A percentile compares a stretch with the other conserved stretches of the same genome.
These are phyloP conservation scores for Callopanchax toddi DNA, from an alignment of 2,113 vertebrate genomes.

Conservation along the genomic window DNA sequence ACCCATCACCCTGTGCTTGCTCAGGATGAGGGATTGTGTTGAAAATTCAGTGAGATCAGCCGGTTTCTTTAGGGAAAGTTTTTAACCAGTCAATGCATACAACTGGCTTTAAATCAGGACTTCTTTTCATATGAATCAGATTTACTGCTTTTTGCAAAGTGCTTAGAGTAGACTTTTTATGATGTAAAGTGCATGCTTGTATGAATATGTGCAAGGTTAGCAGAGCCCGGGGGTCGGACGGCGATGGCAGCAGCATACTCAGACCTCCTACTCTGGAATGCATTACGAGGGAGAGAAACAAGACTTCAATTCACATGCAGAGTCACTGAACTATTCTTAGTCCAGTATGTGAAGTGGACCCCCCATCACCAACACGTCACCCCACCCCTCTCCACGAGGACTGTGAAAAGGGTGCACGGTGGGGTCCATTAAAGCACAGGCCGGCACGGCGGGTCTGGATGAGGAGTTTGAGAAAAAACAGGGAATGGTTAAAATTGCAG, in stretches of 20 bases:
- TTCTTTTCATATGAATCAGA: too few species aligned
- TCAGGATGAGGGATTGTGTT: too few species aligned
- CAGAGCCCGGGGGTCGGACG: constrained; percentile 44
- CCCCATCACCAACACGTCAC: neutral
- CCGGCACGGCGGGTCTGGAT: constrained; percentile 18
- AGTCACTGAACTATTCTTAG: constrained; percentile 76
- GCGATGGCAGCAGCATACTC: constrained; percentile 71
- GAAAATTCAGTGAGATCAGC: too few species aligned
- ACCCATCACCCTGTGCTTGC: too few species aligned
- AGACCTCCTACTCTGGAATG: constrained; percentile 78
- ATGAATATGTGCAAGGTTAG: constrained; percentile 37
- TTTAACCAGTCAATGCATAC: too few species aligned
- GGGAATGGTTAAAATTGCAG: constrained; percentile 55
- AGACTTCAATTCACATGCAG: constrained; percentile 68
- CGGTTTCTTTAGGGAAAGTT: too few species aligned
- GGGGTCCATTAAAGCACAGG: constrained; percentile 36
- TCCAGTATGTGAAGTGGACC: constrained; percentile 70
- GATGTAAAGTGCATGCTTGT: constrained; percentile 12
- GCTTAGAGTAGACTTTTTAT: neutral
- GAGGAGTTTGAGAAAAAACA: constrained; percentile 31
- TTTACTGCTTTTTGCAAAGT: too few species aligned
- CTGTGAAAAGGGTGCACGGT: constrained; percentile 33
- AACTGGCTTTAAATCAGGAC: too few species aligned
- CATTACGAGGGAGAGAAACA: constrained; percentile 65
- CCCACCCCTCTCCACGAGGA: constrained; percentile 4